phyloP scores from a whole-genome alignment of 2,113 vertebrate species.

The Accipiter cooperii region DNA sequence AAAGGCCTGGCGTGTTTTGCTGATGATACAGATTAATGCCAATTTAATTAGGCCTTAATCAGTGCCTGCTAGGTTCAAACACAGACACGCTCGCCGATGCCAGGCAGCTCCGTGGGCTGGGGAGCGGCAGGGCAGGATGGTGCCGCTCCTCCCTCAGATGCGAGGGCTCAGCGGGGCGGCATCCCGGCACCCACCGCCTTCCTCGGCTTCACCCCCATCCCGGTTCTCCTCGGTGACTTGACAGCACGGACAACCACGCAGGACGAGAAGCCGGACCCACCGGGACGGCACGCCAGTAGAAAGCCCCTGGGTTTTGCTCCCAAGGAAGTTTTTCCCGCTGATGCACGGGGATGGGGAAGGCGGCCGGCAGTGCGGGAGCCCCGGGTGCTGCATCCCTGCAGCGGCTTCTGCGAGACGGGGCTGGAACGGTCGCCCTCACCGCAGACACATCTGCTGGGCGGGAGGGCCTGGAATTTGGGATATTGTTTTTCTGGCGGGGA shows the following conservation, averaged over 20 bases:
- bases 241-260: rapidly evolving
- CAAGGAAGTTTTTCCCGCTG: background rate
- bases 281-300: rapidly evolving
- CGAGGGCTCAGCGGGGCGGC: rapidly evolving
- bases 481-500: slow-evolving; percentile 60
- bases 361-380: background rate
- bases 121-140: rapidly evolving
- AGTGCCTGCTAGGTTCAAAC: background rate
- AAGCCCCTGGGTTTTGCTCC: background rate
- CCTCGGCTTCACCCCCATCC: rapidly evolving
- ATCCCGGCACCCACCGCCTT: rapidly evolving
- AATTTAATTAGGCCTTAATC: background rate
- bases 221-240: rapidly evolving
- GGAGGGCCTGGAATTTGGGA: slow-evolving; percentile 57
- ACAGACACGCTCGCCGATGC: rapidly evolving
- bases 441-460: slow-evolving; percentile 60
- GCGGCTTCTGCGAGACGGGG: background rate
- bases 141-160: background rate
- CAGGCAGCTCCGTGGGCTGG: background rate
- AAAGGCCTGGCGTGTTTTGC: background rate
- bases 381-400: background rate
- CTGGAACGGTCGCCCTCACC: background rate
- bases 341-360: background rate
- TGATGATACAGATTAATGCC: background rate
- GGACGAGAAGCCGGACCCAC: background rate